phyloP scores from a whole-genome alignment of 2,888 invertebrate genomes.

The Drosophila heteroneura region DNA sequence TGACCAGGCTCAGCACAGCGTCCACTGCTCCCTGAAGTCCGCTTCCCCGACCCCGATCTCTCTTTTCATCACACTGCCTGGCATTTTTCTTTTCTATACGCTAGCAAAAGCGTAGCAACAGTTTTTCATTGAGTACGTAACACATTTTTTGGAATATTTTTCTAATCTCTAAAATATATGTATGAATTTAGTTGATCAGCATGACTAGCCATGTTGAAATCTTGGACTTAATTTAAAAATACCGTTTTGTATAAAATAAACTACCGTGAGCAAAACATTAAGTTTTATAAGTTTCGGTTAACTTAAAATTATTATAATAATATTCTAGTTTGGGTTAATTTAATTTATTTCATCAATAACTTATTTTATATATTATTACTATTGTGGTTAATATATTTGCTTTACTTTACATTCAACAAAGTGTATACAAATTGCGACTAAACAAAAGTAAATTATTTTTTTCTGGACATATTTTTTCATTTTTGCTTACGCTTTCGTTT shows the following conservation, averaged over 20 bases:
- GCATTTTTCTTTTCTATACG: slow-evolving; percentile 27
- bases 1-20: slow-evolving; percentile 28
- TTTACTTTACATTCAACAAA: background rate
- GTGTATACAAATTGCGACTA: slow-evolving; percentile 6
- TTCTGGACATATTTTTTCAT: slow-evolving; percentile 20
- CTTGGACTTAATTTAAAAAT: background rate
- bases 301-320: background rate
- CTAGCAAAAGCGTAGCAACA: background rate
- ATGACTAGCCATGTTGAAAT: background rate
- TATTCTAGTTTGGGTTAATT: background rate
- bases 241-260: background rate
- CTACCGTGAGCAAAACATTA: rapidly evolving
- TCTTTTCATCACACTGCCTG: slow-evolving; percentile 10
- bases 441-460: background rate
- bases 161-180: background rate
- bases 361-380: background rate
- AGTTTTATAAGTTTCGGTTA: background rate
- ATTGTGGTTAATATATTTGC: background rate
- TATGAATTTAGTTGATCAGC: background rate
- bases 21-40: slow-evolving; percentile 28
- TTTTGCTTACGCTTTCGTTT: slow-evolving; percentile 59
- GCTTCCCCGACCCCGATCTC: background rate
- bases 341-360: background rate
- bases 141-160: background rate
- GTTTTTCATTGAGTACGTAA: background rate